These are phyloP conservation scores for Tragelaphus buxtoni DNA, from an alignment of 2,113 vertebrate genomes.

Conservation along the genomic window DNA sequence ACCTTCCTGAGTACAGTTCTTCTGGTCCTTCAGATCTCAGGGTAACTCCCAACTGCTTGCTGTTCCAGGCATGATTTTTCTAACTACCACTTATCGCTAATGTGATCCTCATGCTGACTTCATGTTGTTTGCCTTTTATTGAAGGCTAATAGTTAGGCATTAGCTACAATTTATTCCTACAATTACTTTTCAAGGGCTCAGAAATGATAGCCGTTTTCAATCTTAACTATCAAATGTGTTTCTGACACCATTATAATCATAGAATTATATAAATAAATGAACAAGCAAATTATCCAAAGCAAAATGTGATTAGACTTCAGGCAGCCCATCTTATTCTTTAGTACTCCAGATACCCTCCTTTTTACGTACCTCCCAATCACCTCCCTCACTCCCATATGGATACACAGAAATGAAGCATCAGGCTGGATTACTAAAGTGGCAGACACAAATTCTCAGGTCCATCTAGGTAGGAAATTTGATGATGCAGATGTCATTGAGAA, in stretches of 20 bases:
- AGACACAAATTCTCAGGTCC: neutral
- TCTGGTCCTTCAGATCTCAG: neutral
- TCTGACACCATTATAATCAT: conserved; percentile 21
- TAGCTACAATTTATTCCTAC: conserved; percentile 63
- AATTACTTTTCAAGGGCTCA: conserved; percentile 57
- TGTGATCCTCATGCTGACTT: conserved; percentile 39
- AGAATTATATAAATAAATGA: conserved; percentile 58
- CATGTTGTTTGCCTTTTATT: conserved; percentile 44
- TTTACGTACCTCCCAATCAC: neutral
- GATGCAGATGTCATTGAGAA: neutral
- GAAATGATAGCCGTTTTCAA: conserved; percentile 49
- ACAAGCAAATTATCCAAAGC: conserved; percentile 38
- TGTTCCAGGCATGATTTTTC: conserved; percentile 22
- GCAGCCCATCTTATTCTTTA: neutral
- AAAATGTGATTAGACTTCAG: conserved; percentile 18
- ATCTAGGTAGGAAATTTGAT: conserved; percentile 10
- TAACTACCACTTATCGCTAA: conserved; percentile 58
- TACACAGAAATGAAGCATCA: neutral
- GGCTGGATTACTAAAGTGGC: neutral
- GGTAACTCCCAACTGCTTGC: neutral
- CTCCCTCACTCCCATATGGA: neutral
- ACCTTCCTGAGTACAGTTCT: neutral
- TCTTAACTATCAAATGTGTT: conserved; percentile 42
- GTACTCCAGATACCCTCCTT: neutral
- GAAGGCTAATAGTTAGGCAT: conserved; percentile 52